Evolutionary conservation across 2,797 vertebrate genomes (phyloP).

Genomic region (Antennarius maculatus): DNA sequence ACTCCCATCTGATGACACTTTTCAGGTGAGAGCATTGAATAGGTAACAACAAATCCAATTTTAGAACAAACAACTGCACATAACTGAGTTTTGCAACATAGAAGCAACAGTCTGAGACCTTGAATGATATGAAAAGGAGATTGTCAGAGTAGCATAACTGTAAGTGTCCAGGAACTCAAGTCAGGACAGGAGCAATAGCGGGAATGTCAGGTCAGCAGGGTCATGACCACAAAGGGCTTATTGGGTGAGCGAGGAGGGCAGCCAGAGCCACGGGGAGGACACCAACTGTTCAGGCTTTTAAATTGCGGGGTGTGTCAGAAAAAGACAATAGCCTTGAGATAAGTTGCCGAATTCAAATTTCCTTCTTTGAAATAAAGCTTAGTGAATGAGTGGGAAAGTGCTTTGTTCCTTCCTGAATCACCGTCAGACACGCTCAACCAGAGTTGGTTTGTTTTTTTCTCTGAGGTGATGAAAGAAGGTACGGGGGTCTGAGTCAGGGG

Average conservation of each 20-base stretch:
- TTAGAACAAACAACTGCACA: too few species aligned
- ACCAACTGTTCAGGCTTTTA: conserved; percentile 54
- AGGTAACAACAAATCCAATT: conserved; percentile 33
- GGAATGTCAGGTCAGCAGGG: conserved; percentile 67
- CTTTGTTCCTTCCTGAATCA: conserved; percentile 3
- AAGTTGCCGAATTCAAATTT: conserved; percentile 30
- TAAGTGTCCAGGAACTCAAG: conserved; percentile 13
- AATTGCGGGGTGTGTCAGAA: conserved; percentile 19
- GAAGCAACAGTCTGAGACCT: not conserved
- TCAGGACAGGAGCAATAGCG: conserved; percentile 43
- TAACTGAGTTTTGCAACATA: not conserved
- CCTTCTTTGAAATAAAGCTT: conserved; percentile 38
- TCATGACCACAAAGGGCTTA: conserved; percentile 63
- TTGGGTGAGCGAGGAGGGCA: conserved; percentile 45
- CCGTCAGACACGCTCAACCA: conserved; percentile 18
- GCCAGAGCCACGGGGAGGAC: conserved; percentile 46
- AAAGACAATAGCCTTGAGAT: conserved; percentile 44
- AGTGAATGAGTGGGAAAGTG: conserved; percentile 26
- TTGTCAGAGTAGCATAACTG: conserved; percentile 18
- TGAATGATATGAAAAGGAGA: conserved; percentile 8
- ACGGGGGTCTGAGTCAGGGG: conserved; percentile 51
- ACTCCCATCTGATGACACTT: conserved; percentile 38
- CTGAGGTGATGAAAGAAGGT: conserved; percentile 12
- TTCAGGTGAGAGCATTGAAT: conserved; percentile 28
- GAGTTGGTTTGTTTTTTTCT: conserved; percentile 9